Conservation (phyloP, 1,140 invertebrate genomes). For the Calephelis virginiensis region DNA sequence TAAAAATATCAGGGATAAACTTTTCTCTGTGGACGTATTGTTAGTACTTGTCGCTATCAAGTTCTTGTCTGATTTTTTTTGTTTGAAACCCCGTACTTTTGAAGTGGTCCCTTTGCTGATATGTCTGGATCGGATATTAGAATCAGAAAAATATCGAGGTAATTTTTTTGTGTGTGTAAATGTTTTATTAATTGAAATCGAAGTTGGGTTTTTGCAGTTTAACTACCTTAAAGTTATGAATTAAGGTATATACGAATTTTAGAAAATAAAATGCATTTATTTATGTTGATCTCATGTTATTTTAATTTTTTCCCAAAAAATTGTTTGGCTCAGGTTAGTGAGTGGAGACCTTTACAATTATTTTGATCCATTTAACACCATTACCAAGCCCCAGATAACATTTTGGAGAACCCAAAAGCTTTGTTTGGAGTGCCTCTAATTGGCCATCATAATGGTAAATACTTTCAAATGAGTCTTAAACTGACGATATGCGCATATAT, state of each 20-base stretch:
- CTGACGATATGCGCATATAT: constrained; percentile 10
- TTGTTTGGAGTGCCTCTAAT: constrained; percentile 2
- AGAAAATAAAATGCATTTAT: background rate
- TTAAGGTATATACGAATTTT: background rate
- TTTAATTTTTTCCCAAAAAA: background rate
- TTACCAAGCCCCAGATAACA: constrained; percentile 1
- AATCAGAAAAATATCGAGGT: too few species aligned
- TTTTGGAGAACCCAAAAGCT: background rate
- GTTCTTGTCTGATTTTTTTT: too few species aligned
- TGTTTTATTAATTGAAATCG: too few species aligned
- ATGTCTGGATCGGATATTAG: too few species aligned
- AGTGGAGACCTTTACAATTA: constrained; percentile 10
- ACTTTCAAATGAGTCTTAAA: constrained; percentile 7
- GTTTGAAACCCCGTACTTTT: too few species aligned
- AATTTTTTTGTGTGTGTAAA: too few species aligned
- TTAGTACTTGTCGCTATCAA: too few species aligned
- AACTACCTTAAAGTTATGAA: too few species aligned
- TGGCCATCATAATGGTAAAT: constrained; percentile 12
- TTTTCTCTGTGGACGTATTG: too few species aligned
- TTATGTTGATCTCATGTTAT: background rate
- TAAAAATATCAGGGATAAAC: too few species aligned
- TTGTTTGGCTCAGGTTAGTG: background rate
- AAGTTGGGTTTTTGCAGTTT: too few species aligned
- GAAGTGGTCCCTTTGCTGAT: too few species aligned
- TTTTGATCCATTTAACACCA: constrained; percentile 15